Conservation (phyloP, 30 jellyfish, hydroid and myxozoan species). For the Rhopilema esculentum region DNA sequence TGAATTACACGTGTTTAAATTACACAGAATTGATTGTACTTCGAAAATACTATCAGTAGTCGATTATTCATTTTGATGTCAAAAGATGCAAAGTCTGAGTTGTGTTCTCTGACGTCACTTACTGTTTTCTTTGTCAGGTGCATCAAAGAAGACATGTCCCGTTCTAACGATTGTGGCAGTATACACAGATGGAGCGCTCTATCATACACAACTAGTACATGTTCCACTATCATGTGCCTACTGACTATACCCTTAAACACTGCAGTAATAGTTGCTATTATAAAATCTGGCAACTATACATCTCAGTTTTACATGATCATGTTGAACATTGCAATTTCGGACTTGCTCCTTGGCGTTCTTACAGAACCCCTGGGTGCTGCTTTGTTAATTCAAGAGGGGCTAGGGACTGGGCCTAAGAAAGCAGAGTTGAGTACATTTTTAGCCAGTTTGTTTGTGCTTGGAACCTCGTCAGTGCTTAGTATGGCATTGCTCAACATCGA, state of each 20-base stretch:
- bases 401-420: not conserved
- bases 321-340: constrained; percentile 72
- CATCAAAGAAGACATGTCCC: constrained; percentile 5
- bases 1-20: no score
- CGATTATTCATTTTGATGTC: no score
- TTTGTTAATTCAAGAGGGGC: constrained; percentile 45
- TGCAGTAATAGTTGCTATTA: constrained; percentile 51
- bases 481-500: constrained; percentile 78
- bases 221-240: constrained; percentile 13
- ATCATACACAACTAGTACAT: constrained; percentile 35
- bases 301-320: constrained; percentile 58
- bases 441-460: constrained; percentile 35
- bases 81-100: no score
- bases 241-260: constrained; percentile 67
- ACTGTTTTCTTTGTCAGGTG: not conserved
- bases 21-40: no score
- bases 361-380: constrained; percentile 59
- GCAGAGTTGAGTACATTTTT: constrained; percentile 20
- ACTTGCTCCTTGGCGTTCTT: constrained; percentile 41
- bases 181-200: constrained; percentile 41
- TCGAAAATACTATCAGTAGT: no score
- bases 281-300: constrained; percentile 38
- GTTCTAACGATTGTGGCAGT: constrained; percentile 26
- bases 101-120: not conserved
- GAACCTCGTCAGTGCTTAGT: constrained; percentile 62